Base-by-base conservation (phyloP, 1,140 invertebrate genomes). In the Colletes latitarsis region DNA sequence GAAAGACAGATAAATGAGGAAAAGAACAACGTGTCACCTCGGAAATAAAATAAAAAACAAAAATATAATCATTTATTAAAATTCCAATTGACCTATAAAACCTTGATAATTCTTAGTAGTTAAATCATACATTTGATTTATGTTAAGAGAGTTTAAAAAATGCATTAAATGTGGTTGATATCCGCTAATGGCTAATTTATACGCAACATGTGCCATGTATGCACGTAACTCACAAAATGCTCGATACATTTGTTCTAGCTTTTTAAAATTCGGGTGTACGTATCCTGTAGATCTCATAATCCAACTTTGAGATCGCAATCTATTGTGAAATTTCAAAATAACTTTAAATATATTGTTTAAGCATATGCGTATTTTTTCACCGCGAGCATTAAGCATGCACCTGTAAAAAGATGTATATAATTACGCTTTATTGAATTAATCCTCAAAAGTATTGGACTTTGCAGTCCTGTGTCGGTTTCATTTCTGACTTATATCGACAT, bases 271-370 rank as follows among this genome's bases (percentile, higher is more conserved):
- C 0, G 92, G 88, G 72, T 92, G 91, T 0, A 83, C 62, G 53
- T 88, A 89, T 43, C 80, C 85, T 3, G 83, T 67, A 4, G 87
- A 63, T 6, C 58, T 77, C 2, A 76, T 66, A 14, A 74, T 62
- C 92, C 92, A 93, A 21, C 80, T 82, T 60, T 91, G 90, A 17
- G 90, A 90, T n/a, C 90, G 87, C 30, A 93, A 89, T 68, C 93
- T 94, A 89, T 94, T 93, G 88, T 96, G 96, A 87, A 96, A 97
- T 85, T 96, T 96, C 49, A 97, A 86, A 39, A 96, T 95, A 2
- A 96, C 94, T 57, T 94, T 95, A 76, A 96, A 96, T 4, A 96
- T 95, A 87, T 95, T 95, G 19, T 95, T 94, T 9, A 97, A 91
- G 1, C 95, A 92, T 57, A 95, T 95, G 82, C 94, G 94, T 21